A percentile compares a stretch with the other conserved stretches of the same genome.
Conservation (phyloP, 1,140 invertebrate genomes). For the Leptinotarsa texana region DNA sequence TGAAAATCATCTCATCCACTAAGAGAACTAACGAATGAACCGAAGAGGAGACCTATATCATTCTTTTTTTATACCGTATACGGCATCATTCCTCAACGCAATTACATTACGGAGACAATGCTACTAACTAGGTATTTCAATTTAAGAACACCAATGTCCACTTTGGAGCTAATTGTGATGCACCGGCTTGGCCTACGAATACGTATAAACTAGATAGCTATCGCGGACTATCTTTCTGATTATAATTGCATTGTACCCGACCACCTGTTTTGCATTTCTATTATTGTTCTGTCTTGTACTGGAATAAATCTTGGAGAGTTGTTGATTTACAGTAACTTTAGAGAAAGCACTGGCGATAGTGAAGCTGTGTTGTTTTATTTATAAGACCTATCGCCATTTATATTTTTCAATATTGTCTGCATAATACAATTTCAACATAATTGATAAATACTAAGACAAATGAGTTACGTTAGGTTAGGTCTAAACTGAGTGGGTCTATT, state of each 20-base stretch:
- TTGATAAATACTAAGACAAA: too few species aligned
- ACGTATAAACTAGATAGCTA: conserved; percentile 20
- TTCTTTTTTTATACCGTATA: background rate
- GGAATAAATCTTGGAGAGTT: conserved; percentile 12
- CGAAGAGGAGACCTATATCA: too few species aligned
- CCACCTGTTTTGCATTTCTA: conserved; percentile 22
- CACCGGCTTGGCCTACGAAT: conserved; percentile 10
- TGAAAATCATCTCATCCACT: too few species aligned
- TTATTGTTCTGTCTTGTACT: conserved; percentile 22
- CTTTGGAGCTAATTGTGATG: conserved; percentile 13
- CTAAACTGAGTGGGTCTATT: too few species aligned
- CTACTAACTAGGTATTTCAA: conserved; percentile 13
- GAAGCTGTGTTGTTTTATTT: background rate
- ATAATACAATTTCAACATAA: too few species aligned
- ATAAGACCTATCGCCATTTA: background rate
- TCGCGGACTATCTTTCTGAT: conserved; percentile 19
- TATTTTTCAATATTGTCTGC: too few species aligned
- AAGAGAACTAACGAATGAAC: too few species aligned
- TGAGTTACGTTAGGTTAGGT: too few species aligned
- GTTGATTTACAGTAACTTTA: conserved; percentile 5
- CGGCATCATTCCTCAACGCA: background rate
- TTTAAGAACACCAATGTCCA: conserved; percentile 20
- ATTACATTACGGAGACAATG: conserved; percentile 3
- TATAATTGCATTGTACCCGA: conserved; percentile 20
- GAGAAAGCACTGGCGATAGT: background rate